A percentile compares a stretch with the other conserved stretches of the same genome.
These are phyloP conservation scores for Siniperca undulata DNA, from an alignment of 2,797 vertebrate species.

Conservation along the genomic window DNA sequence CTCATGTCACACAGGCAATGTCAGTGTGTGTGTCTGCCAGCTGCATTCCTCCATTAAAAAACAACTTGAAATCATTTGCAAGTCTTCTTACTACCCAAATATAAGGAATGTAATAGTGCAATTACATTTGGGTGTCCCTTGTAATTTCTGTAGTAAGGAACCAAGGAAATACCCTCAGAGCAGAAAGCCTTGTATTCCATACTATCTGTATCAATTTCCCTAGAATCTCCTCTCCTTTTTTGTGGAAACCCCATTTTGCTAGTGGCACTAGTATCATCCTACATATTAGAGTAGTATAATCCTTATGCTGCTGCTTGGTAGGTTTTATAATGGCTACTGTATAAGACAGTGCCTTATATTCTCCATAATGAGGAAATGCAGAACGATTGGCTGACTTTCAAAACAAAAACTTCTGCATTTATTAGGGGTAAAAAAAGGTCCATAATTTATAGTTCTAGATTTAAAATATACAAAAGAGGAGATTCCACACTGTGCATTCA, in stretches of 20 bases:
- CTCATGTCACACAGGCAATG: slow-evolving; percentile 18
- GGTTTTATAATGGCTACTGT: slow-evolving; percentile 48
- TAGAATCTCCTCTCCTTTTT: background rate
- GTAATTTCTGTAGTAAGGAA: background rate
- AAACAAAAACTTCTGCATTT: slow-evolving; percentile 39
- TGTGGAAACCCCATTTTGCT: slow-evolving; percentile 20
- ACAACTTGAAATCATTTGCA: slow-evolving; percentile 25
- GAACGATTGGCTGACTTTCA: slow-evolving; percentile 38
- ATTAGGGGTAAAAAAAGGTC: slow-evolving; percentile 37
- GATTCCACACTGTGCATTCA: slow-evolving; percentile 15
- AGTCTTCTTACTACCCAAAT: slow-evolving; percentile 22
- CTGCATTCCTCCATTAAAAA: slow-evolving; percentile 34
- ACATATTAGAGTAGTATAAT: slow-evolving; percentile 51
- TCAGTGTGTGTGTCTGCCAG: background rate
- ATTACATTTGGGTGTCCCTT: background rate
- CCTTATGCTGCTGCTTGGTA: slow-evolving; percentile 41
- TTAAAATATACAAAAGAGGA: slow-evolving; percentile 19
- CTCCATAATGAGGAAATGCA: slow-evolving; percentile 25
- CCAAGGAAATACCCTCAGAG: background rate
- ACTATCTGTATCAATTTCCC: background rate
- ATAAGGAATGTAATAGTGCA: background rate
- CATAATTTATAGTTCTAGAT: slow-evolving; percentile 42
- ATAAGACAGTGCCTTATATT: slow-evolving; percentile 19
- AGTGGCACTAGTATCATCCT: slow-evolving; percentile 24
- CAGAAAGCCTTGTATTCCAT: background rate